Conservation (phyloP, 2,888 invertebrate genomes). For the Lithodes maja region DNA sequence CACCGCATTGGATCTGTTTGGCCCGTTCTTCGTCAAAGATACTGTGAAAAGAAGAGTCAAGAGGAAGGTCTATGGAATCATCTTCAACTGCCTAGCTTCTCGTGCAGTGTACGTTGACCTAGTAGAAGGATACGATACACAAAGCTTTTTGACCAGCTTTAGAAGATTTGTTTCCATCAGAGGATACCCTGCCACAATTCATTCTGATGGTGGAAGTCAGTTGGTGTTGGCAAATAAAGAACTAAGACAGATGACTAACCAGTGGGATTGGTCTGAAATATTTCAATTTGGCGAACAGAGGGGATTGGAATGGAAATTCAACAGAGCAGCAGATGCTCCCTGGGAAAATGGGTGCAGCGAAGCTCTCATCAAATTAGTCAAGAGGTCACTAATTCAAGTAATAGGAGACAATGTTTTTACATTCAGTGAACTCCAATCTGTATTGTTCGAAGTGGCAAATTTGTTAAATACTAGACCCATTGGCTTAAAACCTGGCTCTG, state of each 20-base stretch:
- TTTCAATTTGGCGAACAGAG: neutral
- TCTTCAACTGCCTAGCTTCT: neutral
- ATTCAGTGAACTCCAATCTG: neutral
- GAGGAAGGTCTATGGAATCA: conserved; percentile 3
- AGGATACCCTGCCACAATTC: neutral
- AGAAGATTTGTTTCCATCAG: neutral
- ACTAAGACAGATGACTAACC: neutral
- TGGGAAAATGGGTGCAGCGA: neutral
- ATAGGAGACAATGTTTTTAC: conserved; percentile 18
- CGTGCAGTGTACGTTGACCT: neutral
- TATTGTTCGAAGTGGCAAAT: conserved; percentile 5
- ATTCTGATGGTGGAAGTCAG: neutral
- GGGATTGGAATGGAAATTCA: neutral
- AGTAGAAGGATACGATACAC: neutral
- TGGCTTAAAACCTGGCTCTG: neutral
- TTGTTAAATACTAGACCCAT: neutral
- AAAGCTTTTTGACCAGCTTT: neutral
- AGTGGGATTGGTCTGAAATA: neutral
- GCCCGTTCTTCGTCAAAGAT: neutral
- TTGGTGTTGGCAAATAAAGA: neutral
- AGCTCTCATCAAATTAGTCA: neutral
- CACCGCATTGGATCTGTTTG: neutral
- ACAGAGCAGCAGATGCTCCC: neutral
- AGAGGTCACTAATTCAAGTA: neutral
- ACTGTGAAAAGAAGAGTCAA: neutral